phyloP scores from a whole-genome alignment of 2,888 invertebrate genomes.

The Oxycera nigricornis region DNA sequence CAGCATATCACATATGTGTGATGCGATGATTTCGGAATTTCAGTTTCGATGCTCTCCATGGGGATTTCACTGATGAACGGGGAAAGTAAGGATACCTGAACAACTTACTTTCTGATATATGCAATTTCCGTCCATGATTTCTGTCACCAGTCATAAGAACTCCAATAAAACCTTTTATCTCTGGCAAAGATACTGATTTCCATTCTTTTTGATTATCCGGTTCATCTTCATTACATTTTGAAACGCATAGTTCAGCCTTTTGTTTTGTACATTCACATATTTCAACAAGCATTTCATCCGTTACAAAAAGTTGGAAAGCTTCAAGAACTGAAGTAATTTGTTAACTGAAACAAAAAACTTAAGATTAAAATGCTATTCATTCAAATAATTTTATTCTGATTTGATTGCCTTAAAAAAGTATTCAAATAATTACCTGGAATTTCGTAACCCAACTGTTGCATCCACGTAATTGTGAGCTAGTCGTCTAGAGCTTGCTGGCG shows the following conservation, averaged over 20 bases:
- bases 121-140: not conserved
- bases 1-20: too few relatives aligned
- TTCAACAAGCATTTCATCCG: constrained; percentile 1
- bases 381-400: constrained; percentile 1
- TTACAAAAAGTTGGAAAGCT: not conserved
- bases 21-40: too few relatives aligned
- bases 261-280: not conserved
- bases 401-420: constrained; percentile 5
- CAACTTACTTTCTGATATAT: not conserved
- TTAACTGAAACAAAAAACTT: not conserved
- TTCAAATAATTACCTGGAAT: not conserved
- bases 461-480: not conserved
- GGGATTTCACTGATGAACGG: too few relatives aligned
- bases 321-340: constrained; percentile 12
- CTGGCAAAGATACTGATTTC: not conserved
- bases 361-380: constrained; percentile 9
- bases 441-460: not conserved
- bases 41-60: too few relatives aligned
- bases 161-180: not conserved
- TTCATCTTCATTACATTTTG: not conserved
- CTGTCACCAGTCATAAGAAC: not conserved
- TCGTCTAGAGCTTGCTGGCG: not conserved
- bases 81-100: not conserved
- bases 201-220: constrained; percentile 1
- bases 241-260: not conserved